Conservation (phyloP, 2,888 invertebrate species). For the Hypomecis punctinalis region DNA sequence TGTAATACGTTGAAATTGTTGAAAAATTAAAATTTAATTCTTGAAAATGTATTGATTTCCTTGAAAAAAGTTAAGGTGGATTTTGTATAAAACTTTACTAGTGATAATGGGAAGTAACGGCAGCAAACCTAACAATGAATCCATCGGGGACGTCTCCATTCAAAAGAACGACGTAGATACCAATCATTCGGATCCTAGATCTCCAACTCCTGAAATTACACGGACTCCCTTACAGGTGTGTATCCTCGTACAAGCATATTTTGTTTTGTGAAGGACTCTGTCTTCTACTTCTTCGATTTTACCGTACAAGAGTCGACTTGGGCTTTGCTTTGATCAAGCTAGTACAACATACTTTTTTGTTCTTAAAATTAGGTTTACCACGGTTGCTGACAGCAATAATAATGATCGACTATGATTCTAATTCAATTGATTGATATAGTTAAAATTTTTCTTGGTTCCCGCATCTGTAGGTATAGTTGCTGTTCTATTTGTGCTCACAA, state of each 20-base stretch:
- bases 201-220: slow-evolving; percentile 85
- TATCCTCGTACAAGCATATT: slow-evolving; percentile 23
- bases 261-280: background rate
- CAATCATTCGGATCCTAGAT: slow-evolving; percentile 82
- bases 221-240: slow-evolving; percentile 86
- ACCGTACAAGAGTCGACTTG: no score
- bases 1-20: slow-evolving; percentile 7
- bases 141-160: slow-evolving; percentile 51
- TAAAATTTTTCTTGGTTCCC: background rate
- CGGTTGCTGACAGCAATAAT: no score
- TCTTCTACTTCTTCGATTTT: no score
- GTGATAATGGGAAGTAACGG: slow-evolving; percentile 74
- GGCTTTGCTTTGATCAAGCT: background rate
- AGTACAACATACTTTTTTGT: no score
- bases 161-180: slow-evolving; percentile 63
- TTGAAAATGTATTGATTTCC: slow-evolving; percentile 26
- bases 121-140: slow-evolving; percentile 68
- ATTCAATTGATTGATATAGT: no score
- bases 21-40: slow-evolving; percentile 13
- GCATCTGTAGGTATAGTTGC: background rate
- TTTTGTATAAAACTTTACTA: slow-evolving; percentile 37
- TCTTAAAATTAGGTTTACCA: no score
- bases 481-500: background rate
- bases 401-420: no score
- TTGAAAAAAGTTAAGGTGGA: background rate